Percentiles rank a stretch among this genome's conserved stretches.
Evolutionary conservation across 2,113 vertebrate genomes (phyloP).

Genomic region (Gila orcuttii): DNA sequence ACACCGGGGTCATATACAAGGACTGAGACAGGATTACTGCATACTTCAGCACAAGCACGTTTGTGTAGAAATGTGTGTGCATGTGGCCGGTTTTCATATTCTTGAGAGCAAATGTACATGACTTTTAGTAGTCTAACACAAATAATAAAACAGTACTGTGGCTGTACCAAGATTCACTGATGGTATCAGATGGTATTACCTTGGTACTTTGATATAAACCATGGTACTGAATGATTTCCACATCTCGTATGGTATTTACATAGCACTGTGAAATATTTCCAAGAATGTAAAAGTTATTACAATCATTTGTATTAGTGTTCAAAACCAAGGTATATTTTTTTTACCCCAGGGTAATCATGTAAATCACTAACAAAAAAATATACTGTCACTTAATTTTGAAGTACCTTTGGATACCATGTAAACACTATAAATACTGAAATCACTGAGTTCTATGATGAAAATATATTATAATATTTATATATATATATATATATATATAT

Average conservation of each 20-base stretch:
- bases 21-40: conserved; percentile 75
- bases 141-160: neutral
- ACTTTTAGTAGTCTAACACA: conserved; percentile 20
- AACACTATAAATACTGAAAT: too few species aligned
- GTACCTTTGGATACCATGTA: too few species aligned
- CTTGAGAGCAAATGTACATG: conserved; percentile 52
- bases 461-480: neutral
- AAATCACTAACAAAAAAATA: neutral
- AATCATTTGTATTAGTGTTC: neutral
- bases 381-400: too few species aligned
- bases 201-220: neutral
- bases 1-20: conserved; percentile 71
- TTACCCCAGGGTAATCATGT: neutral
- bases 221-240: neutral
- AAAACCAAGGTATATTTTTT: neutral
- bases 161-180: neutral
- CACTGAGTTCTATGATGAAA: neutral
- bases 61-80: conserved; percentile 58
- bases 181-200: neutral
- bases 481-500: too few species aligned
- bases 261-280: neutral
- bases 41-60: conserved; percentile 45
- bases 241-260: neutral
- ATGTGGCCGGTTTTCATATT: neutral
- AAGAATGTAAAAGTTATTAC: neutral